These are phyloP conservation scores for Melospiza georgiana DNA, from an alignment of 2,113 vertebrate genomes.

Conservation along the genomic window DNA sequence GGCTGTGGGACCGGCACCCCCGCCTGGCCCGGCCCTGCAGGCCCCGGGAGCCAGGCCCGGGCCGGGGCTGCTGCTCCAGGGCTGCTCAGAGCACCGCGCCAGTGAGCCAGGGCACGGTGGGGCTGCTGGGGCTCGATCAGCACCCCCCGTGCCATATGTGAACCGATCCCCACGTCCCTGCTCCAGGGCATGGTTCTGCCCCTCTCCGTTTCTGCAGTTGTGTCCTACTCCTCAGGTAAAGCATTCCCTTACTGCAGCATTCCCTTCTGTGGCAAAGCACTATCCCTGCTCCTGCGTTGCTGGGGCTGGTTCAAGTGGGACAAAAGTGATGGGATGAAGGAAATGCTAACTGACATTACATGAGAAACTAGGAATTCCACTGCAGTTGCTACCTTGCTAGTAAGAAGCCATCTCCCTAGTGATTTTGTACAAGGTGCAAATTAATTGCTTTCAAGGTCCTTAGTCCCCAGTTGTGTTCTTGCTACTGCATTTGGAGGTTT, in stretches of 20 bases:
- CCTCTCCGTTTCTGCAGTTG: fast-evolving
- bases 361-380: background rate
- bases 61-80: background rate
- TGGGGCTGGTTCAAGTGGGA: no score
- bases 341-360: no score
- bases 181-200: fast-evolving
- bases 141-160: fast-evolving
- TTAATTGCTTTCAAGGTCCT: background rate
- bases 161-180: fast-evolving
- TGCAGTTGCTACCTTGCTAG: background rate
- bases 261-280: no score
- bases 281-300: fast-evolving
- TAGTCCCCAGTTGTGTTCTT: fast-evolving
- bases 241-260: background rate
- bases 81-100: fast-evolving
- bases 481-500: background rate
- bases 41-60: no score
- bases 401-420: background rate
- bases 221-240: no score
- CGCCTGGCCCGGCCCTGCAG: no score
- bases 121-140: background rate
- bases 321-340: background rate
- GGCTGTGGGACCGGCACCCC: no score
- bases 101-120: background rate
- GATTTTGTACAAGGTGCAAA: background rate